Percentiles rank a stretch among this genome's conserved stretches.
Conservation (phyloP, 1,140 invertebrate species). For the Aphelenchoides avenae region DNA sequence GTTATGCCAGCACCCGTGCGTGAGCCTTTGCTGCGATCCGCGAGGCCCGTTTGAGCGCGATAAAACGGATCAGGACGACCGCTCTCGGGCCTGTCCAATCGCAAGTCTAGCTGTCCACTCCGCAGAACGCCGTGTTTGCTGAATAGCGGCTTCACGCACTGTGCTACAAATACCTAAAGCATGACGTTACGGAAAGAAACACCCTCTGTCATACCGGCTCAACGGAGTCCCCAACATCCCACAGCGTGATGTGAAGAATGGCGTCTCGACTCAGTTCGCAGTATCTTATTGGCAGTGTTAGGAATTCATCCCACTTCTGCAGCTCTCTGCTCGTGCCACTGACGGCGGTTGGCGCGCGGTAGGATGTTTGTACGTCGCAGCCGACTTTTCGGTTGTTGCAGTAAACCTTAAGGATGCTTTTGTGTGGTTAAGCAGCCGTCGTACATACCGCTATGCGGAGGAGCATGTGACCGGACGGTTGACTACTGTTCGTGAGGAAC, state of each 20-base stretch:
- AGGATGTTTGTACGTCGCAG: constrained; percentile 81
- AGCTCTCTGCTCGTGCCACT: constrained; percentile 28
- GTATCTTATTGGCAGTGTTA: constrained; percentile 82
- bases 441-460: constrained; percentile 31
- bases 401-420: constrained; percentile 69
- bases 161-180: constrained; percentile 39
- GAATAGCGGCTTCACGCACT: constrained; percentile 62
- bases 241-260: constrained; percentile 82
- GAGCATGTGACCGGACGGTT: constrained; percentile 34
- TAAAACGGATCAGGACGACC: constrained; percentile 1
- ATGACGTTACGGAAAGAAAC: constrained; percentile 2
- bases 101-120: constrained; percentile 30
- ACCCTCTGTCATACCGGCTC: constrained; percentile 80
- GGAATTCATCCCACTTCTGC: constrained; percentile 93
- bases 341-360: constrained; percentile 63
- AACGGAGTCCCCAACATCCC: constrained; percentile 81
- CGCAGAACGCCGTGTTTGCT: constrained; percentile 66
- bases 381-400: constrained; percentile 77
- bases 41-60: not conserved
- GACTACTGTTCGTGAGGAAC: constrained; percentile 14
- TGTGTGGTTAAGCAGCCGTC: constrained; percentile 65
- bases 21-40: not conserved
- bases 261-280: constrained; percentile 84
- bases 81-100: constrained; percentile 9
- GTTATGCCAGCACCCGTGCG: not conserved